These are phyloP conservation scores for Leptinotarsa rubiginosa DNA, from an alignment of 2,888 invertebrate species.

Conservation along the genomic window DNA sequence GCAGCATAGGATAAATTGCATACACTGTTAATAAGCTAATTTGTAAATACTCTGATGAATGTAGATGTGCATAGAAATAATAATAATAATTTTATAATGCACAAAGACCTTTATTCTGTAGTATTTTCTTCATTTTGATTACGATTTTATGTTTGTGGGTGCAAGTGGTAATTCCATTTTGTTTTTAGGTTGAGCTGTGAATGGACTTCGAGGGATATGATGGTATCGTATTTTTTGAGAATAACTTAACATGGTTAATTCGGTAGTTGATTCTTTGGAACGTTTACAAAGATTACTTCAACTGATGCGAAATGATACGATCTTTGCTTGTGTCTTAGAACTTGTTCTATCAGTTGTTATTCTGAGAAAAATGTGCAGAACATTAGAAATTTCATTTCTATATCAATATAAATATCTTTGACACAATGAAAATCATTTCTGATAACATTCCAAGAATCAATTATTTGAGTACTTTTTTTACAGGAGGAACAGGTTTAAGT, in stretches of 20 bases:
- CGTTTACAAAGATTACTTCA: not conserved
- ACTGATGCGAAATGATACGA: no score
- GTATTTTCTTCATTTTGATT: not conserved
- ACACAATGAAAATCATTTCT: no score
- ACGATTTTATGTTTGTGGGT: not conserved
- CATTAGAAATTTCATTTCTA: no score
- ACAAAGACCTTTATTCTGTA: constrained; percentile 1
- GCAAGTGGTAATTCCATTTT: not conserved
- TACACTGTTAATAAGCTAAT: not conserved
- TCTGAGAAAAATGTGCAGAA: no score
- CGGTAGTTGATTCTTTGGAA: not conserved
- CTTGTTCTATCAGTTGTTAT: no score
- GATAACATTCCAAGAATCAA: not conserved
- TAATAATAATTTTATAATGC: constrained; percentile 3
- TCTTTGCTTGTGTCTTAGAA: no score
- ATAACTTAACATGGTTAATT: not conserved
- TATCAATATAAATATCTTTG: no score
- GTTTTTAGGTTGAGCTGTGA: constrained; percentile 29
- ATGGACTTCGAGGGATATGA: constrained; percentile 26
- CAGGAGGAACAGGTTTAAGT: not conserved
- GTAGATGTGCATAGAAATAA: constrained; percentile 20
- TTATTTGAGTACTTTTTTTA: not conserved
- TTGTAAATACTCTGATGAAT: not conserved
- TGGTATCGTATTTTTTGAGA: constrained; percentile 17
- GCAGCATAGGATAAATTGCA: not conserved